Base-by-base conservation (phyloP, 2,113 vertebrate genomes). In the Labrus mixtus region DNA sequence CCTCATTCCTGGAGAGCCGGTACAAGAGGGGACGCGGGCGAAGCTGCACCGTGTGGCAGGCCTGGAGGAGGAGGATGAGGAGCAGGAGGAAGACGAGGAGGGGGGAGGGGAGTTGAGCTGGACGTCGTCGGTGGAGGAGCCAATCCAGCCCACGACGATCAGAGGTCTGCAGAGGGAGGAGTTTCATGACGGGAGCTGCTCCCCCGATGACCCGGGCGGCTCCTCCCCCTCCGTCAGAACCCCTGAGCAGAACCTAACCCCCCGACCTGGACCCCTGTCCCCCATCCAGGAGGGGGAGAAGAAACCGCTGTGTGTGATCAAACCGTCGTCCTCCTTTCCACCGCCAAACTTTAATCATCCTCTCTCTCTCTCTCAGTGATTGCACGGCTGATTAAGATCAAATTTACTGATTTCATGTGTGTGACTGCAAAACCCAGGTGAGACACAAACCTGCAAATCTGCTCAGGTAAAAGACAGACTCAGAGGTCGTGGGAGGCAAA, bases 291-390 rank as follows among this genome's bases (percentile, higher is more conserved):
- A 81, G 86, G 84, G 77, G 62, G 81, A 91, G 74, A 93, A 91
- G 71, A 79, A 80, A 62, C 22, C 48, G 1, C 81, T 95, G 94
- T 95, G 92, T 73, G 94, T 95, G 66, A 79, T 45, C 65, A 57
- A 10, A 20, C 46, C 61, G 16, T 59, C 36, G 7, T 19, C 12
- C 20, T 10, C 43, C 37, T 63, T 69, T 33, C 25, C 5, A 2
- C 46, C 39, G 16, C 60, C 20, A 17, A 33, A 67, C 56, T 54
- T 57, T 68, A 22, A 76, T 71, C 41, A 58, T 6, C 13, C 45
- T 46, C 16, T 41, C 33, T 73, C 46, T 50, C 39, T 74, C 13
- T 13, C 10, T 15, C 10, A 64, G 29, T 85, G 63, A 76, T 50
- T 86, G 86, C 79, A 89, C 86, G 87, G 72, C 83, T 68, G 64